Percentiles rank a stretch among this genome's conserved stretches.
These are phyloP conservation scores for Rhopalosiphum maidis DNA, from an alignment of 1,140 invertebrate species.

Conservation along the genomic window DNA sequence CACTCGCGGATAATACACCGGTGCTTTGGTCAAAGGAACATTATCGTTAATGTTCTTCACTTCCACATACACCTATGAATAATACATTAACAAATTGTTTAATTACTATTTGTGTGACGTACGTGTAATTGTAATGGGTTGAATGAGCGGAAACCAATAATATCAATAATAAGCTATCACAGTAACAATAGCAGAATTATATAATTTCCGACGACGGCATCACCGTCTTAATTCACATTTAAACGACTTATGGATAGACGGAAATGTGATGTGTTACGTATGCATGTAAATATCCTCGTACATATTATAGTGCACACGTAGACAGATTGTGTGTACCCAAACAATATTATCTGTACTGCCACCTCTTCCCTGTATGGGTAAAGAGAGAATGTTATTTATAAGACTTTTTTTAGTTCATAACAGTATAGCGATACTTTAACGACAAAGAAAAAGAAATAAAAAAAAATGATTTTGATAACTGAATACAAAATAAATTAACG, in stretches of 20 bases:
- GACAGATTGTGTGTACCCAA: background rate
- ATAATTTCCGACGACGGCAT: background rate
- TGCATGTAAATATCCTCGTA: background rate
- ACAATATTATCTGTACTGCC: background rate
- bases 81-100: slow-evolving; percentile 36
- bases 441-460: background rate
- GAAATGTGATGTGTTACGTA: background rate
- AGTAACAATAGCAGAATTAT: background rate
- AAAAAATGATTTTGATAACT: background rate
- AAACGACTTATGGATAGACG: background rate
- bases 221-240: background rate
- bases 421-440: background rate
- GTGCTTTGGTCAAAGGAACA: slow-evolving; percentile 82
- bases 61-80: slow-evolving; percentile 81
- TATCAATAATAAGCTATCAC: background rate
- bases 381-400: background rate
- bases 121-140: background rate
- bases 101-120: background rate
- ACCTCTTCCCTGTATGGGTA: no score
- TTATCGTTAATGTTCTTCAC: slow-evolving; percentile 94
- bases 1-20: slow-evolving; percentile 84
- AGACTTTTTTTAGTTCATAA: background rate
- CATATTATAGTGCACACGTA: background rate
- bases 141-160: background rate
- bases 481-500: slow-evolving; percentile 33